A percentile compares a stretch with the other conserved stretches of the same genome.
Conservation (phyloP, 2,113 vertebrate genomes). For the Azemiops feae region DNA sequence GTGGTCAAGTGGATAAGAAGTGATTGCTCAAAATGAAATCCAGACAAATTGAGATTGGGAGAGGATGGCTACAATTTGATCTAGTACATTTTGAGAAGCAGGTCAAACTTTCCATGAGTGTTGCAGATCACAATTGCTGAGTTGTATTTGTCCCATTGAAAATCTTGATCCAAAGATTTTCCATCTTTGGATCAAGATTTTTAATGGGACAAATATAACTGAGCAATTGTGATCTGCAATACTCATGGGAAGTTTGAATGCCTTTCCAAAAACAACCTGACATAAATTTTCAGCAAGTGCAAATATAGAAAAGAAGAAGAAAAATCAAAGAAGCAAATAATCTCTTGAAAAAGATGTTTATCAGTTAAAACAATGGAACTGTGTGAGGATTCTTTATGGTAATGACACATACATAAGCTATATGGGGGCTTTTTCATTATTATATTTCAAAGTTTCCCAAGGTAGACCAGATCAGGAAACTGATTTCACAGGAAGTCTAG, state of each 20-base stretch:
- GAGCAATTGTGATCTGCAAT: neutral
- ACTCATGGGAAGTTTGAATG: neutral
- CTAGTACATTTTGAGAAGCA: neutral
- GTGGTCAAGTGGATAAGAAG: neutral
- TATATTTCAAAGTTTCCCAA: neutral
- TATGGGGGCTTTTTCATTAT: neutral
- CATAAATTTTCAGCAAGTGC: neutral
- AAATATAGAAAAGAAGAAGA: neutral
- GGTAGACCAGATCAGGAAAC: neutral
- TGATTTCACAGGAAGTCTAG: neutral
- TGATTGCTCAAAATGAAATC: neutral
- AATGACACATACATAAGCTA: neutral
- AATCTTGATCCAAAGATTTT: neutral
- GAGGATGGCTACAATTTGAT: neutral
- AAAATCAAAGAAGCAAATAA: neutral
- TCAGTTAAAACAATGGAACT: neutral
- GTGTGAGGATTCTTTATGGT: neutral
- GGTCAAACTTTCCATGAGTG: neutral
- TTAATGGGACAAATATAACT: neutral
- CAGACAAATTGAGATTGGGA: neutral
- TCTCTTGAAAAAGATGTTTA: neutral
- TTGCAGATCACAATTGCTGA: no score
- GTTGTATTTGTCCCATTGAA: no score
- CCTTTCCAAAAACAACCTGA: neutral
- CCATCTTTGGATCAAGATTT: neutral